phyloP scores from a whole-genome alignment of 2,888 invertebrate genomes.

The Eustalomyia histrio region DNA sequence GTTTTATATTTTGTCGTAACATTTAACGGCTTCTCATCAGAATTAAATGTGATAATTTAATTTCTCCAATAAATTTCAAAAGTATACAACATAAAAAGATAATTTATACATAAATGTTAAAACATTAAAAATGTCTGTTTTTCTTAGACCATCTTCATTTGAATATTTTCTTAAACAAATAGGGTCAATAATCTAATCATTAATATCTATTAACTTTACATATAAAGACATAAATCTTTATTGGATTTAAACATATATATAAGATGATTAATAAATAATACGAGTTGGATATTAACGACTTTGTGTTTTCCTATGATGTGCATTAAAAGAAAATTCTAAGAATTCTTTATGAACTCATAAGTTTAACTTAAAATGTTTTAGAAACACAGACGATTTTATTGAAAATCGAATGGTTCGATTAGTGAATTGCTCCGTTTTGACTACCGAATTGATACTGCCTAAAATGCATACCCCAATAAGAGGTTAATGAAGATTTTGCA shows the following conservation, averaged over 20 bases:
- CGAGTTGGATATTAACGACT: neutral
- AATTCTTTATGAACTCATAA: no score
- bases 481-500: no score
- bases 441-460: no score
- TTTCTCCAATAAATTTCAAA: slow-evolving; percentile 26
- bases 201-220: neutral
- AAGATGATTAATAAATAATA: neutral
- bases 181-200: slow-evolving; percentile 32
- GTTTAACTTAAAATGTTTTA: no score
- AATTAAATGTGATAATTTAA: slow-evolving; percentile 38
- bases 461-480: no score
- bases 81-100: neutral
- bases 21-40: slow-evolving; percentile 50
- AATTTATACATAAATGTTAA: neutral
- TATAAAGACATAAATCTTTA: slow-evolving; percentile 11
- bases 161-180: neutral
- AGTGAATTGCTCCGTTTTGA: no score
- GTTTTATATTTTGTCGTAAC: slow-evolving; percentile 57
- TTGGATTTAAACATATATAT: neutral
- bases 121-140: slow-evolving; percentile 16
- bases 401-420: no score
- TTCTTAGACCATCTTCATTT: slow-evolving; percentile 37
- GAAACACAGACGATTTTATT: no score
- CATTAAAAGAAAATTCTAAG: no score
- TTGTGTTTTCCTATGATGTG: neutral